These are phyloP conservation scores for Drosophila ananassae DNA, from an alignment of 1,140 invertebrate species.

Conservation along the genomic window DNA sequence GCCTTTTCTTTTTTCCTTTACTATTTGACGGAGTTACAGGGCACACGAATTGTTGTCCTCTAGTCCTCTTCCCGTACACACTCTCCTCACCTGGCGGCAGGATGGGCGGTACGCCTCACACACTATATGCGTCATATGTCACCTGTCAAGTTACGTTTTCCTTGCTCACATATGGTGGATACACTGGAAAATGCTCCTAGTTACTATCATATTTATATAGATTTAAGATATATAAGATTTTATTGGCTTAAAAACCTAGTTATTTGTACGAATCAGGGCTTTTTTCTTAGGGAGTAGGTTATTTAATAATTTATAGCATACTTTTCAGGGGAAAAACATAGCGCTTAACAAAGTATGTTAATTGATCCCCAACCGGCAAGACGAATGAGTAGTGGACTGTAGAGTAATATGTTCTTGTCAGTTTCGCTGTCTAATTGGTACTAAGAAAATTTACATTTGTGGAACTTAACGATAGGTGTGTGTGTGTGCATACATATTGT, in stretches of 20 bases:
- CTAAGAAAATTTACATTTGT: too few relatives aligned
- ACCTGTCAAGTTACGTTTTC: slow-evolving; percentile 46
- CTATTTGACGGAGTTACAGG: not conserved
- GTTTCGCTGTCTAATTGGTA: too few relatives aligned
- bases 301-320: not conserved
- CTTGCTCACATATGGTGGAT: slow-evolving; percentile 4
- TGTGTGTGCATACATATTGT: too few relatives aligned
- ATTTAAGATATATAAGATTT: not conserved
- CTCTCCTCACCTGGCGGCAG: slow-evolving; percentile 19
- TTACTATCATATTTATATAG: too few relatives aligned
- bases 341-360: too few relatives aligned
- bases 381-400: too few relatives aligned
- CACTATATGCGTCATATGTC: slow-evolving; percentile 41
- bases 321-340: not conserved
- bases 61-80: too few relatives aligned
- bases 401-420: too few relatives aligned
- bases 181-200: slow-evolving; percentile 5
- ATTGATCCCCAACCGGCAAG: too few relatives aligned
- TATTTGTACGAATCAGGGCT: not conserved
- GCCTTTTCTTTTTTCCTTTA: slow-evolving; percentile 14
- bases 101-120: slow-evolving; percentile 21
- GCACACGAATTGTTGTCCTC: slow-evolving; percentile 34
- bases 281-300: too few relatives aligned
- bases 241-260: too few relatives aligned
- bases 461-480: too few relatives aligned